A percentile compares a stretch with the other conserved stretches of the same genome.
phyloP scores from a whole-genome alignment of 2,888 invertebrate genomes.

The Elmis aenea region DNA sequence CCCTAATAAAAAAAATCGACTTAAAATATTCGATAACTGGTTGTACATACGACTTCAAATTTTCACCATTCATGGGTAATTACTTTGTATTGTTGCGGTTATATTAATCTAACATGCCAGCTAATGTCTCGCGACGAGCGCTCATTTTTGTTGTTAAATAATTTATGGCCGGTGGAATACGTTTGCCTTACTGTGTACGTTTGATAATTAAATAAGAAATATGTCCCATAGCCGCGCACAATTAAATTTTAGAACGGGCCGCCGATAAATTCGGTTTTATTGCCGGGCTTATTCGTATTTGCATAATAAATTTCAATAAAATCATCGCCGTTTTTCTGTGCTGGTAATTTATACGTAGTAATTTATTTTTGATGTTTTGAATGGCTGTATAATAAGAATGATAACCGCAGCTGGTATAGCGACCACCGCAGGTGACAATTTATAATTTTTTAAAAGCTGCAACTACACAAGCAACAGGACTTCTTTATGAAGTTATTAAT shows the following conservation, averaged over 20 bases:
- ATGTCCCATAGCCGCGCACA: too few relatives aligned
- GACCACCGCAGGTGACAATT: slow-evolving; percentile 37
- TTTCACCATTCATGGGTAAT: slow-evolving; percentile 8
- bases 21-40: slow-evolving; percentile 21
- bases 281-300: too few relatives aligned
- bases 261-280: too few relatives aligned
- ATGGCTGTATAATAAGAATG: slow-evolving; percentile 24
- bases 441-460: slow-evolving; percentile 34
- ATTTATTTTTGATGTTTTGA: slow-evolving; percentile 26
- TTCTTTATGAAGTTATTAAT: slow-evolving; percentile 33
- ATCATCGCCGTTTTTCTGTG: slow-evolving; percentile 24
- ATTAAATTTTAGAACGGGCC: too few relatives aligned
- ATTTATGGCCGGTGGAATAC: too few relatives aligned
- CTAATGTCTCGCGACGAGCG: too few relatives aligned
- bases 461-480: slow-evolving; percentile 25
- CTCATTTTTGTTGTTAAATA: too few relatives aligned
- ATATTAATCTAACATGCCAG: too few relatives aligned
- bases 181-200: too few relatives aligned
- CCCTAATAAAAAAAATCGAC: slow-evolving; percentile 26
- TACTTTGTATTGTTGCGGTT: slow-evolving; percentile 6
- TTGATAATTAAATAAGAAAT: too few relatives aligned
- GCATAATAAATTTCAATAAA: slow-evolving; percentile 29
- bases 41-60: slow-evolving; percentile 12
- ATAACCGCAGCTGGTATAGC: slow-evolving; percentile 28
- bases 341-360: slow-evolving; percentile 24